phyloP scores from a whole-genome alignment of 2,113 vertebrate species.

The Nesogale talazaci region DNA sequence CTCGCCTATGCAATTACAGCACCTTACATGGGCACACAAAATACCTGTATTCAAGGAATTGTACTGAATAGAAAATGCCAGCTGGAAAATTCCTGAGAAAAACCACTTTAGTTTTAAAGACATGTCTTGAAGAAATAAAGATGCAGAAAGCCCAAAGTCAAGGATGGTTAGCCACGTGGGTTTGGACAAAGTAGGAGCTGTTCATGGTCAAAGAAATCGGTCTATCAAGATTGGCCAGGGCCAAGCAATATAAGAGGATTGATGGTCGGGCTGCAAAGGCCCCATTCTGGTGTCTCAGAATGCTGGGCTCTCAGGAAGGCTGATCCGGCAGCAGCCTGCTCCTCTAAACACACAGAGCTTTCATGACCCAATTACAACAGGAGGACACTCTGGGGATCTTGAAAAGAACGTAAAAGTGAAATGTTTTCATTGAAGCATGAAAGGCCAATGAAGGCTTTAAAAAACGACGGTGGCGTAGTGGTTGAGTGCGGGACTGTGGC shows the following conservation, averaged over 20 bases:
- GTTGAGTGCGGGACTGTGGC: too few relatives aligned
- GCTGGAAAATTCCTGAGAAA: not conserved
- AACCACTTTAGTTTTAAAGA: not conserved
- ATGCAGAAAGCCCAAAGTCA: not conserved
- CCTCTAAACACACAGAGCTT: not conserved
- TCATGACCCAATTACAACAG: not conserved
- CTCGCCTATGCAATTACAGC: slow-evolving; percentile 13
- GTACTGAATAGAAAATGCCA: not conserved
- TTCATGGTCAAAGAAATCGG: not conserved
- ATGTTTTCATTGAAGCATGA: slow-evolving; percentile 24
- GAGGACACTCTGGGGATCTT: not conserved
- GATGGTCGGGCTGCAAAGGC: not conserved
- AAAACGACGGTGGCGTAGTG: too few relatives aligned
- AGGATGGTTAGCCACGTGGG: not conserved
- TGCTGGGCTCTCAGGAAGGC: not conserved
- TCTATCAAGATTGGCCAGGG: not conserved
- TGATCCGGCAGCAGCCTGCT: not conserved
- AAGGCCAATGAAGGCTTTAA: not conserved
- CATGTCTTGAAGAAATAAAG: not conserved
- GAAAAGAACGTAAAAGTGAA: not conserved
- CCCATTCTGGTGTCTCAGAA: not conserved
- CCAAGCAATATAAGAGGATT: not conserved
- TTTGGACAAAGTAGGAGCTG: not conserved
- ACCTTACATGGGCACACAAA: not conserved
- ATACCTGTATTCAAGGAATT: not conserved